phyloP scores from a whole-genome alignment of 2,113 vertebrate species.

The Sturnira hondurensis region DNA sequence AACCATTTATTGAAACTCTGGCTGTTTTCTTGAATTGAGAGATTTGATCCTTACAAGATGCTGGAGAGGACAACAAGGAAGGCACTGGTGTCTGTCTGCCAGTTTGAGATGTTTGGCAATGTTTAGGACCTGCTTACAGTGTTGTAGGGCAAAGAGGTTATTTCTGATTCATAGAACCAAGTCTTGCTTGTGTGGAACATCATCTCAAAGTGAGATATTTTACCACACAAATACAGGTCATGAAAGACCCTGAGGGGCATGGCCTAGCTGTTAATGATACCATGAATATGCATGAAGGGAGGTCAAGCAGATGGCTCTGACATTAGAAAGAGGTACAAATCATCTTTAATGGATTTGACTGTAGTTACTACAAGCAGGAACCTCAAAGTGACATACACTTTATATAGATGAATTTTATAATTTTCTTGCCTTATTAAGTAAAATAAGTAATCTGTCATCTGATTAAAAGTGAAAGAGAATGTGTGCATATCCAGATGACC shows the following conservation, averaged over 20 bases:
- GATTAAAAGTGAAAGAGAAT: neutral
- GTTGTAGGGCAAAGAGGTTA: neutral
- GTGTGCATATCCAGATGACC: neutral
- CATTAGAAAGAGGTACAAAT: constrained; percentile 44
- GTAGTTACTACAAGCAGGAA: neutral
- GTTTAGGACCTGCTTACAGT: neutral
- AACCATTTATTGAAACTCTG: neutral
- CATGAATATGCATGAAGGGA: constrained; percentile 50
- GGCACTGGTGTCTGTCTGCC: neutral
- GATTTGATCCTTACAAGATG: neutral
- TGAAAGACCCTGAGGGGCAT: neutral
- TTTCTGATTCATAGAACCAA: neutral
- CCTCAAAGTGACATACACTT: constrained; percentile 40
- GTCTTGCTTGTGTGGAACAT: neutral
- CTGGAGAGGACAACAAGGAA: neutral
- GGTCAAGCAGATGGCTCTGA: constrained; percentile 41
- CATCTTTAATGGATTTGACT: constrained; percentile 40
- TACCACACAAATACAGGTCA: neutral
- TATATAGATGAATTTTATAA: constrained; percentile 32
- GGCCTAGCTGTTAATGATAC: neutral
- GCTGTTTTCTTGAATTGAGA: neutral
- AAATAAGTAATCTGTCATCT: constrained; percentile 8
- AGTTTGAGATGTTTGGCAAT: neutral
- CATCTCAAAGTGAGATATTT: neutral
- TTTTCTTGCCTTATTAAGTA: constrained; percentile 27